Evolutionary conservation across 2,888 invertebrate species (phyloP).

Genomic region (Ctena decussata): DNA sequence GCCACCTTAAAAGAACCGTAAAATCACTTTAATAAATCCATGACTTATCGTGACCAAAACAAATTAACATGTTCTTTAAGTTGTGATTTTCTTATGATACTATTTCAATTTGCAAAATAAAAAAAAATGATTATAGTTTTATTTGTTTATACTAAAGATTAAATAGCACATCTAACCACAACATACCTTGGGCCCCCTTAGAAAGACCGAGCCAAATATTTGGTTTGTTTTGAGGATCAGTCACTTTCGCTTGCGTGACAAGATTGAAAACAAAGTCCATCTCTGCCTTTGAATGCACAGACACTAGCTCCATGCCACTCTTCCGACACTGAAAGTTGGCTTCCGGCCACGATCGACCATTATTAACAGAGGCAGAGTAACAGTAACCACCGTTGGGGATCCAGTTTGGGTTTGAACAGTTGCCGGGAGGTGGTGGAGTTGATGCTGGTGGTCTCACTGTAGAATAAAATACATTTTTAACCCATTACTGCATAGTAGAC

Average conservation of each 20-base stretch:
- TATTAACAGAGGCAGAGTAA: slow-evolving; percentile 59
- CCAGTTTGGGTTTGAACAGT: slow-evolving; percentile 54
- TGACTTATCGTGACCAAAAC: too few relatives aligned
- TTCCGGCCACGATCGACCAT: slow-evolving; percentile 72
- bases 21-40: too few relatives aligned
- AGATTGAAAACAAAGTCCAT: slow-evolving; percentile 55
- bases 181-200: slow-evolving; percentile 57
- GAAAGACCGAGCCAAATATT: slow-evolving; percentile 72
- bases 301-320: slow-evolving; percentile 67
- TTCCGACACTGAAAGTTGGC: slow-evolving; percentile 68
- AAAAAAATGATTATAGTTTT: too few relatives aligned
- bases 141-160: too few relatives aligned
- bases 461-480: not conserved
- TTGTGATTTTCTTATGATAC: too few relatives aligned
- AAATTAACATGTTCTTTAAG: too few relatives aligned
- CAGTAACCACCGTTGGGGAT: slow-evolving; percentile 61
- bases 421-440: slow-evolving; percentile 45
- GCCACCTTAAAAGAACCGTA: too few relatives aligned
- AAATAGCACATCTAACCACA: too few relatives aligned
- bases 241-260: slow-evolving; percentile 22
- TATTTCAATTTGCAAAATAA: too few relatives aligned
- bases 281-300: slow-evolving; percentile 68
- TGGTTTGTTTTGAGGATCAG: slow-evolving; percentile 47
- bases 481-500: not conserved
- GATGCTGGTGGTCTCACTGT: slow-evolving; percentile 42